phyloP scores from a whole-genome alignment of 1,140 invertebrate genomes.

The Phenacoccus solenopsis region DNA sequence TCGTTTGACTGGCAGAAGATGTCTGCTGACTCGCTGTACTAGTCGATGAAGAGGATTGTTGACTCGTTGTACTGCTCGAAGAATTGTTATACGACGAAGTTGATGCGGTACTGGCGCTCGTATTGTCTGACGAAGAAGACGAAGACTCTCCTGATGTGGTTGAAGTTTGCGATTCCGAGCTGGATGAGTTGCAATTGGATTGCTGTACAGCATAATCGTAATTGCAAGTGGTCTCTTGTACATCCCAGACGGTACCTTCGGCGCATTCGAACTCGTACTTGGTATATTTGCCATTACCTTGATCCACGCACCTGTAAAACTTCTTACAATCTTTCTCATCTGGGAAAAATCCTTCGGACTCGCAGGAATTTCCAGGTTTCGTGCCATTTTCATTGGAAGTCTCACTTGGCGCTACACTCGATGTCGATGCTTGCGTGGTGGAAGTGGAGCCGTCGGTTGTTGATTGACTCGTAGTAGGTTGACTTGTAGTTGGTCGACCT shows the following conservation, averaged over 20 bases:
- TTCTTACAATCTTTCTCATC: constrained; percentile 55
- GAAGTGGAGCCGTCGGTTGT: neutral
- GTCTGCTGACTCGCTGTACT: constrained; percentile 21
- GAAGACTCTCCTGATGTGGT: neutral
- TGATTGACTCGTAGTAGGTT: neutral
- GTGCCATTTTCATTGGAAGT: neutral
- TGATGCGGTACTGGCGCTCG: neutral
- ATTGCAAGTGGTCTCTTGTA: constrained; percentile 48
- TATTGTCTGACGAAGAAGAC: neutral
- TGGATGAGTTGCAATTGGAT: constrained; percentile 19
- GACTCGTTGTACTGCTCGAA: neutral
- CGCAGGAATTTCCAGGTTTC: constrained; percentile 29
- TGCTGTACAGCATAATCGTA: constrained; percentile 43
- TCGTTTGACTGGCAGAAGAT: constrained; percentile 8
- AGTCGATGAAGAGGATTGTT: constrained; percentile 20
- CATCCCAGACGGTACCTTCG: constrained; percentile 58
- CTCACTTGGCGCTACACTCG: neutral
- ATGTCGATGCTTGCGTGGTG: neutral
- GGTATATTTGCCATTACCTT: constrained; percentile 40
- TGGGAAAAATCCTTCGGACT: constrained; percentile 49
- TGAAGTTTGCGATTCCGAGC: neutral
- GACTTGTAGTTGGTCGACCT: neutral
- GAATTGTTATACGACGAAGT: neutral
- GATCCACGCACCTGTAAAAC: constrained; percentile 62
- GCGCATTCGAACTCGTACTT: constrained; percentile 56